phyloP scores from a whole-genome alignment of 2,888 invertebrate genomes.

The Pristionchus entomophagus region DNA sequence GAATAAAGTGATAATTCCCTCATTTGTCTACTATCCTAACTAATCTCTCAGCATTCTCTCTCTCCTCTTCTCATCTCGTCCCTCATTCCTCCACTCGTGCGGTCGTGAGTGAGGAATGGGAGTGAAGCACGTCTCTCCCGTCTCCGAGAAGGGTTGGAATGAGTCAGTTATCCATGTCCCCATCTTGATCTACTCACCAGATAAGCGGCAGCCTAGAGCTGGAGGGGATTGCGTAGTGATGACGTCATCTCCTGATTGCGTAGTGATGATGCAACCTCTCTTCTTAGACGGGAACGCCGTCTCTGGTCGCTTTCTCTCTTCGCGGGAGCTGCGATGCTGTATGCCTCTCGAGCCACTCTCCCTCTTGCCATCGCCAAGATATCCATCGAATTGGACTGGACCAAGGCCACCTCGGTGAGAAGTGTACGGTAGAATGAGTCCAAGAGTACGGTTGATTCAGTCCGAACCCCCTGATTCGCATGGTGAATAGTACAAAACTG shows the following conservation, averaged over 20 bases:
- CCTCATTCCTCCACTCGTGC: not conserved
- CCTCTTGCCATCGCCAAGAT: conserved; percentile 78
- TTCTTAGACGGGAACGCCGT: conserved; percentile 79
- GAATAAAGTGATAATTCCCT: no score
- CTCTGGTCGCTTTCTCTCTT: conserved; percentile 82
- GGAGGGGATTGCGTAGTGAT: not conserved
- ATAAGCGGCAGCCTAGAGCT: not conserved
- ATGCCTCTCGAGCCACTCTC: conserved; percentile 83
- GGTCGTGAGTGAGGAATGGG: not conserved
- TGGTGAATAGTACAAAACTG: no score
- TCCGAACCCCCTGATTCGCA: no score
- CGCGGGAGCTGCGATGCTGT: conserved; percentile 82
- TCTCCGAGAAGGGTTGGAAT: conserved; percentile 10
- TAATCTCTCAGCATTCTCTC: not conserved
- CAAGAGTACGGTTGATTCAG: no score
- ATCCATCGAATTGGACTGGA: conserved; percentile 32
- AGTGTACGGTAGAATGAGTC: no score
- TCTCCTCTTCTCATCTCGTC: not conserved
- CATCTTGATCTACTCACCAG: not conserved
- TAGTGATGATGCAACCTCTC: not conserved
- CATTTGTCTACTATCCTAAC: not conserved
- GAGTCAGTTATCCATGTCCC: conserved; percentile 39
- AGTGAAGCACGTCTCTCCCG: not conserved
- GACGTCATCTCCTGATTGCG: not conserved
- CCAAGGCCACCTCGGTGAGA: conserved; percentile 38